These are phyloP conservation scores for Silurus asotus DNA, from an alignment of 2,113 vertebrate species.

Conservation along the genomic window DNA sequence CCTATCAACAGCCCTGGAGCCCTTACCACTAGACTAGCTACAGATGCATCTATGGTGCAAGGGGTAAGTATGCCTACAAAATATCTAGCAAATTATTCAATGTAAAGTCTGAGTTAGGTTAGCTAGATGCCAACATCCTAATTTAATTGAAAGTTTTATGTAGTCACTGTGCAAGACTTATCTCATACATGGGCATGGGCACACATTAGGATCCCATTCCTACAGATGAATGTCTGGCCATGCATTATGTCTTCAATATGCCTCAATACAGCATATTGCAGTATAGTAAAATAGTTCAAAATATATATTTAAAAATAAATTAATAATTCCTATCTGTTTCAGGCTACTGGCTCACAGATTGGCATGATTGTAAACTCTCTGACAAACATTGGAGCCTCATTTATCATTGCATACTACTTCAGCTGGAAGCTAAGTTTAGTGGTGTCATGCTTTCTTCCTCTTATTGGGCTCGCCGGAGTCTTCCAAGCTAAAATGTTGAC, in stretches of 20 bases:
- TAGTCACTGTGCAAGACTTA: neutral
- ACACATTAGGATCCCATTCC: neutral
- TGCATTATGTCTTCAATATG: neutral
- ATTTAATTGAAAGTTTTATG: neutral
- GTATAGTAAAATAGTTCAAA: no score
- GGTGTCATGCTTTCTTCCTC: conserved; percentile 73
- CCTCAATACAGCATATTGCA: neutral
- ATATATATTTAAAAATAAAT: no score
- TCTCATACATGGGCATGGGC: neutral
- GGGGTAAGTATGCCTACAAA: conserved; percentile 60
- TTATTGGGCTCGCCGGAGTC: conserved; percentile 70
- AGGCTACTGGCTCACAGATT: conserved; percentile 78
- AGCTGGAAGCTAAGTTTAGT: conserved; percentile 79
- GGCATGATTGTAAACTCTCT: conserved; percentile 75
- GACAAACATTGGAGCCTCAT: conserved; percentile 70
- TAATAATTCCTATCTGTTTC: conserved; percentile 22
- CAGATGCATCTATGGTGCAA: conserved; percentile 77
- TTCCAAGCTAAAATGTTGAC: conserved; percentile 76
- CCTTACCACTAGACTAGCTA: conserved; percentile 75
- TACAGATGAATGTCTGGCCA: neutral
- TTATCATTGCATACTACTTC: conserved; percentile 77
- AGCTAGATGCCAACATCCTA: neutral
- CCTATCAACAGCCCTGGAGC: conserved; percentile 74
- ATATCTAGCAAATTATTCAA: neutral
- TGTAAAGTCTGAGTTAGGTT: neutral